phyloP scores from a whole-genome alignment of 2,888 invertebrate species.

The Eristalinus sepulchralis region DNA sequence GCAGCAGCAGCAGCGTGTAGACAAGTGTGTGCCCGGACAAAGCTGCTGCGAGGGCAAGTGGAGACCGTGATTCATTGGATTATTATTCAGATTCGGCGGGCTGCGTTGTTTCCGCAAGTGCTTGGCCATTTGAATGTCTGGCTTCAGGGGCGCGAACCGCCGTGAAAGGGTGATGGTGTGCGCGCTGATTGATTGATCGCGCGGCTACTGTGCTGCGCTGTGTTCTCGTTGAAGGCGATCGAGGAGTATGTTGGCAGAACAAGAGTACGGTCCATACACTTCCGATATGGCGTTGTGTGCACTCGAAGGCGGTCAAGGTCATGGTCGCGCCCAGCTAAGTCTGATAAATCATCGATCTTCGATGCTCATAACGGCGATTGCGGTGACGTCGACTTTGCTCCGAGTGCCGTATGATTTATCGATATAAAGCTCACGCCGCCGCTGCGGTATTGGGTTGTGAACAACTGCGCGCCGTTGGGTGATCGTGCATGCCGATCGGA shows the following conservation, averaged over 20 bases:
- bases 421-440: background rate
- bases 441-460: background rate
- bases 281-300: background rate
- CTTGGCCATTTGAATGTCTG: conserved; percentile 7
- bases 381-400: background rate
- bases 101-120: conserved; percentile 27
- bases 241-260: background rate
- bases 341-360: background rate
- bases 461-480: background rate
- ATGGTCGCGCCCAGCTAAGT: background rate
- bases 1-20: background rate
- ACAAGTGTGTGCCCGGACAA: conserved; percentile 37
- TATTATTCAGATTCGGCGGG: conserved; percentile 15
- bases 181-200: background rate
- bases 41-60: conserved; percentile 28
- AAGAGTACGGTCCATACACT: background rate
- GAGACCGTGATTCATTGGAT: conserved; percentile 43
- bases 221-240: background rate
- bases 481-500: background rate
- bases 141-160: conserved; percentile 10
- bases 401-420: background rate
- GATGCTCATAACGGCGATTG: background rate
- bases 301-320: background rate
- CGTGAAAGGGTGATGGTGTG: background rate
- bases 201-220: background rate